These are phyloP conservation scores for Anorthoa munda DNA, from an alignment of 2,888 invertebrate species.

Conservation along the genomic window DNA sequence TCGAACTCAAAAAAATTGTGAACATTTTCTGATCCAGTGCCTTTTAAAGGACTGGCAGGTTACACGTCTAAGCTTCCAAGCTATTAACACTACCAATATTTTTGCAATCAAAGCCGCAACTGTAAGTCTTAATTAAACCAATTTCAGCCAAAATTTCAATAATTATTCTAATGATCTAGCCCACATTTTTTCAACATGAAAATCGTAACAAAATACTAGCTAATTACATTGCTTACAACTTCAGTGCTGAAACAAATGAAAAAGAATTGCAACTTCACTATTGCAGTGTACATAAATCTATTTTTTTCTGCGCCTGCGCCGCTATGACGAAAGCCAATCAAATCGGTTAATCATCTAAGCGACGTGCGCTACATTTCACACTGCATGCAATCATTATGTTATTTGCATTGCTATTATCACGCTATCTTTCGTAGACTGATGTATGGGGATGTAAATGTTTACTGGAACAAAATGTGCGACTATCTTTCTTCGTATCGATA, in stretches of 20 bases:
- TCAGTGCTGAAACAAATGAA: constrained; percentile 51
- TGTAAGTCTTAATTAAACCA: background rate
- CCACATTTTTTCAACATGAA: constrained; percentile 25
- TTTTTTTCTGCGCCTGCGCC: constrained; percentile 44
- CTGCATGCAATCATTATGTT: constrained; percentile 40
- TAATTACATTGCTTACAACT: constrained; percentile 39
- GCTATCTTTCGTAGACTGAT: background rate
- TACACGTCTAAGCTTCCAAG: too few species aligned
- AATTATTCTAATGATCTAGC: constrained; percentile 25
- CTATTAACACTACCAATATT: background rate
- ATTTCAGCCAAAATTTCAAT: constrained; percentile 30
- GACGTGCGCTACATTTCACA: constrained; percentile 61
- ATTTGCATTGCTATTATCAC: constrained; percentile 42
- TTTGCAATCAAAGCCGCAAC: background rate
- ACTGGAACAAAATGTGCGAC: background rate
- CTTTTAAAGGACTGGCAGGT: too few species aligned
- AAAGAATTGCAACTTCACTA: constrained; percentile 51
- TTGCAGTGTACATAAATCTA: constrained; percentile 57
- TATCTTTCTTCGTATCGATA: too few species aligned
- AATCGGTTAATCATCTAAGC: constrained; percentile 56
- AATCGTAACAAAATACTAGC: constrained; percentile 42
- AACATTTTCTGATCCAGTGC: too few species aligned
- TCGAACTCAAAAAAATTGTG: too few species aligned
- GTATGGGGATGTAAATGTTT: background rate
- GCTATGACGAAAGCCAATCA: constrained; percentile 63